These are phyloP conservation scores for Clivina fossor DNA, from an alignment of 2,888 invertebrate genomes.

Conservation along the genomic window DNA sequence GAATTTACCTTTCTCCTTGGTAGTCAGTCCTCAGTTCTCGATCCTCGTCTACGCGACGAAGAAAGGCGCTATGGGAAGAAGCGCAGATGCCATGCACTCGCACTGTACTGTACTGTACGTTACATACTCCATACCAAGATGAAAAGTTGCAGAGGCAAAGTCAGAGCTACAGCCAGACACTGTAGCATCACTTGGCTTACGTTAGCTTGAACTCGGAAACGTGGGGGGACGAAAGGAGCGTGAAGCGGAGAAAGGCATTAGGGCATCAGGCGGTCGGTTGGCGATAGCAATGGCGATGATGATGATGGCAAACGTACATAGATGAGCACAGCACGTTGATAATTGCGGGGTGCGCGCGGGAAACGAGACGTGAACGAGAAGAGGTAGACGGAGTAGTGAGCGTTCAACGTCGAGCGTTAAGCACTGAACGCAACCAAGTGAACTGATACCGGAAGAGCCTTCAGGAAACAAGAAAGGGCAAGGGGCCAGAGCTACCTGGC, in stretches of 20 bases:
- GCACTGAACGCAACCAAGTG: no score
- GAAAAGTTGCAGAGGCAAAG: slow-evolving; percentile 3
- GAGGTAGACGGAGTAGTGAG: no score
- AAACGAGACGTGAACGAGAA: no score
- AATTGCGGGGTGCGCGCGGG: no score
- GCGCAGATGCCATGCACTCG: slow-evolving; percentile 30
- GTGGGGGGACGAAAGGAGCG: slow-evolving; percentile 2
- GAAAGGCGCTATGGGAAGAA: slow-evolving; percentile 32
- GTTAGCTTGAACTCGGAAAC: not conserved
- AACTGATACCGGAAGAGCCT: slow-evolving; percentile 29
- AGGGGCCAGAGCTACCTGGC: slow-evolving; percentile 28
- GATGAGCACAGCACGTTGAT: no score
- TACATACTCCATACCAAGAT: no score
- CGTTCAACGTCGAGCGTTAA: no score
- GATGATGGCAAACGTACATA: no score
- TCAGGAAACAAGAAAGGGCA: slow-evolving; percentile 30
- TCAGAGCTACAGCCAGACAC: not conserved
- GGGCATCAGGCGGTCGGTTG: not conserved
- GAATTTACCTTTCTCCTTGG: slow-evolving; percentile 24
- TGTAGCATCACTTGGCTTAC: not conserved
- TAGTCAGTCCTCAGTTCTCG: no score
- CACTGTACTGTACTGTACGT: no score
- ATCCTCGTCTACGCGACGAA: slow-evolving; percentile 6
- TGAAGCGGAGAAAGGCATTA: not conserved
- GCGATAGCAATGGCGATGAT: no score